Evolutionary conservation across 2,888 invertebrate species (phyloP).

Genomic region (Nasonia oneida): DNA sequence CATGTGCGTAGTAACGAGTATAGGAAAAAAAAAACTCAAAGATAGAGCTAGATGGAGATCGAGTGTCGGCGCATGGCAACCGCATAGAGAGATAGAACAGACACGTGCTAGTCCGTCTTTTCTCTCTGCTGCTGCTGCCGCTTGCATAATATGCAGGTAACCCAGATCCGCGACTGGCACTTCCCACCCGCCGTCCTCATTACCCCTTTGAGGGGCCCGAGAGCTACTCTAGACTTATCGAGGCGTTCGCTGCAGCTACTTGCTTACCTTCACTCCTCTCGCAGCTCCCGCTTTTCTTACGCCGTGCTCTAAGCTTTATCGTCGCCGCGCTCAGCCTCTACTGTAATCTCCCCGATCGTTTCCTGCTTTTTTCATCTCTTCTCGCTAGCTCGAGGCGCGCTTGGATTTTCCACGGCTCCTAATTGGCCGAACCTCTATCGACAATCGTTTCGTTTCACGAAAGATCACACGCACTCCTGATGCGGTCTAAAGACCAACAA

Average conservation of each 20-base stretch:
- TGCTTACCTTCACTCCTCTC: constrained; percentile 10
- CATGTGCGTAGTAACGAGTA: too few relatives aligned
- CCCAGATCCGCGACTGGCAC: constrained; percentile 71
- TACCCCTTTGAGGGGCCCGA: constrained; percentile 69
- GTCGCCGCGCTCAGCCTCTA: background rate
- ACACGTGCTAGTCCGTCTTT: background rate
- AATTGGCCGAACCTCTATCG: background rate
- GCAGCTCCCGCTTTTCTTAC: constrained; percentile 11
- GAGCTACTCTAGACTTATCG: constrained; percentile 4
- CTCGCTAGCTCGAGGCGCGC: background rate
- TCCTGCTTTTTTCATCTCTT: constrained; percentile 2
- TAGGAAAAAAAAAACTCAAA: background rate
- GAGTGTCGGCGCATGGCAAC: constrained; percentile 12
- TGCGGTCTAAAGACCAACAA: too few relatives aligned
- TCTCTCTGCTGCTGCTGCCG: constrained; percentile 65
- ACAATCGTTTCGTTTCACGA: background rate
- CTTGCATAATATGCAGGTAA: constrained; percentile 77
- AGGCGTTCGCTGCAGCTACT: background rate
- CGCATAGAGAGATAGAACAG: background rate
- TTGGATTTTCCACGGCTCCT: background rate
- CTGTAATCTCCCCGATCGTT: background rate
- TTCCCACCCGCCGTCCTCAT: constrained; percentile 72
- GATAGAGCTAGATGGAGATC: constrained; percentile 2
- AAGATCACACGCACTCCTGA: background rate
- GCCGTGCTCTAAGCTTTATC: background rate